Evolutionary conservation across 1,140 invertebrate genomes (phyloP).

Genomic region (Babylonia areolata): DNA sequence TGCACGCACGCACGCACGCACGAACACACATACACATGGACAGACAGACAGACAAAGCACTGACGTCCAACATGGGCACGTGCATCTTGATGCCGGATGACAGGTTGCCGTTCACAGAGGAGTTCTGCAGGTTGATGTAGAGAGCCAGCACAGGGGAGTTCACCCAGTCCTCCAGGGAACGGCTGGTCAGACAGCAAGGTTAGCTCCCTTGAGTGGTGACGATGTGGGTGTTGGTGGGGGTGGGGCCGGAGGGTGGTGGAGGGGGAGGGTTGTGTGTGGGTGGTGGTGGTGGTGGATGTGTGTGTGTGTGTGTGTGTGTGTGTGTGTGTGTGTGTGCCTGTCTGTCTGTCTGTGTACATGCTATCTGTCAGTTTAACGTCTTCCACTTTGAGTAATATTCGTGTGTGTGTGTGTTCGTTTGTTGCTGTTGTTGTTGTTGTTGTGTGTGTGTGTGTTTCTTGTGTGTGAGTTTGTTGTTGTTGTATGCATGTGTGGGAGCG

Average conservation of each 20-base stretch:
- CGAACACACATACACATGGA: background rate
- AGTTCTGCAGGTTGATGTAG: constrained; percentile 59
- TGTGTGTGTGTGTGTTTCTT: background rate
- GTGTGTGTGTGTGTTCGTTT: background rate
- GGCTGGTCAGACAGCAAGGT: constrained; percentile 38
- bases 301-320: background rate
- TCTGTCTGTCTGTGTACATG: background rate
- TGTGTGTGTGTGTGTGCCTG: too few relatives aligned
- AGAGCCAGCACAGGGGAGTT: constrained; percentile 70
- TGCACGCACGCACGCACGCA: background rate
- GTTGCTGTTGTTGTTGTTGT: too few relatives aligned
- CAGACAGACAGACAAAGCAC: constrained; percentile 41
- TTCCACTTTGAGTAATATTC: too few relatives aligned
- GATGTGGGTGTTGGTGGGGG: too few relatives aligned
- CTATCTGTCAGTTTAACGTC: too few relatives aligned
- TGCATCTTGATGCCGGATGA: constrained; percentile 59
- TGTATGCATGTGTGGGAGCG: too few relatives aligned
- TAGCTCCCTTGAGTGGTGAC: background rate
- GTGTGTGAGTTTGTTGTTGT: background rate
- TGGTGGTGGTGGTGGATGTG: background rate
- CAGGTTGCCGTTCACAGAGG: constrained; percentile 55
- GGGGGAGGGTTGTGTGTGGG: too few relatives aligned
- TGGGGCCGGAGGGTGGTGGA: too few relatives aligned
- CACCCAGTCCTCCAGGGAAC: constrained; percentile 66
- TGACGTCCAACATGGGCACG: constrained; percentile 69